Percentiles rank a stretch among this genome's conserved stretches.
phyloP scores from a whole-genome alignment of 2,888 invertebrate genomes.

The Sesamia inferens region DNA sequence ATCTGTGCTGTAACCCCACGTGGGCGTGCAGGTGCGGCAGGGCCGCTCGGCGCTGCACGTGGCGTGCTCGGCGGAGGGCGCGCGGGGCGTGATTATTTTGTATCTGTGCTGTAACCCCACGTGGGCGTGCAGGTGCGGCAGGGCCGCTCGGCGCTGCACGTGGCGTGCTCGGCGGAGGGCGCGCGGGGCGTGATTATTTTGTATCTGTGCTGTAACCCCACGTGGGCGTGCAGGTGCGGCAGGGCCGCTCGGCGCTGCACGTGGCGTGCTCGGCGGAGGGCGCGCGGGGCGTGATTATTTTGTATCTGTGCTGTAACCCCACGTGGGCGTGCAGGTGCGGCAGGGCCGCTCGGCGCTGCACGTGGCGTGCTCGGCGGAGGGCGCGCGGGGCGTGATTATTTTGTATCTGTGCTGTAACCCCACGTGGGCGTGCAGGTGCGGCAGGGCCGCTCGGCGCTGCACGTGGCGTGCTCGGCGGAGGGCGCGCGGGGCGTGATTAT shows the following conservation, averaged over 20 bases:
- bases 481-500: slow-evolving; percentile 85
- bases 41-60: slow-evolving; percentile 94
- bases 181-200: no score
- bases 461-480: slow-evolving; percentile 96
- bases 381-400: slow-evolving; percentile 81
- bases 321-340: no score
- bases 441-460: slow-evolving; percentile 93
- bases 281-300: slow-evolving; percentile 82
- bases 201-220: no score
- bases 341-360: slow-evolving; percentile 94
- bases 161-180: slow-evolving; percentile 95
- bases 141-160: slow-evolving; percentile 93
- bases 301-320: no score
- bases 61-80: slow-evolving; percentile 94
- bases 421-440: slow-evolving; percentile 84
- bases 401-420: no score
- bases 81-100: no score
- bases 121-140: slow-evolving; percentile 86
- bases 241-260: slow-evolving; percentile 94
- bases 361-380: slow-evolving; percentile 95
- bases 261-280: slow-evolving; percentile 95
- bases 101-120: no score
- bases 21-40: slow-evolving; percentile 86
- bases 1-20: no score
- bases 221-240: slow-evolving; percentile 90